These are phyloP conservation scores for Lophotis ruficrista DNA, from an alignment of 2,113 vertebrate species.

Conservation along the genomic window DNA sequence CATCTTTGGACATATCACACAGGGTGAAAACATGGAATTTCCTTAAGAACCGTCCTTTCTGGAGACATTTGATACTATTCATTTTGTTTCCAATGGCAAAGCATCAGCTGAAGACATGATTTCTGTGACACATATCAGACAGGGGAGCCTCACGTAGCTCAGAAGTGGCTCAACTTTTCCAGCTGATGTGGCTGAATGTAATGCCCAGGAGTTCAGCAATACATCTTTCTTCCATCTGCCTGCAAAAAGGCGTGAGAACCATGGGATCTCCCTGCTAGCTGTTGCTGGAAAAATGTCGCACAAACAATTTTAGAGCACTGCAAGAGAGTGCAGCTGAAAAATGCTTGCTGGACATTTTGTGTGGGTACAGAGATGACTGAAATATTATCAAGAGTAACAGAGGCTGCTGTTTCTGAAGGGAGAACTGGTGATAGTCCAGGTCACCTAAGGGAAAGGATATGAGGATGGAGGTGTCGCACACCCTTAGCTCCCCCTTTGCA, in stretches of 20 bases:
- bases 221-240: neutral
- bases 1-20: neutral
- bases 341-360: neutral
- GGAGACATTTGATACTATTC: neutral
- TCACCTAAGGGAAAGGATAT: neutral
- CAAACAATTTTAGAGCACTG: neutral
- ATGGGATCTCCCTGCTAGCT: neutral
- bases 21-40: neutral
- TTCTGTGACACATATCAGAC: neutral
- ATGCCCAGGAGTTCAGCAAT: neutral
- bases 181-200: neutral
- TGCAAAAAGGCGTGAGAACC: neutral
- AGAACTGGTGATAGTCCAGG: neutral
- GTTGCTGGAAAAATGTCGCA: neutral
- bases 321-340: neutral
- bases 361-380: neutral
- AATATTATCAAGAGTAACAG: neutral
- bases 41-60: neutral
- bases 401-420: neutral
- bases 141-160: neutral
- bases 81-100: neutral
- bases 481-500: neutral
- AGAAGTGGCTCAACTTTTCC: neutral
- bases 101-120: neutral
- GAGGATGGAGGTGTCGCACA: neutral